These are phyloP conservation scores for Taenaris catops DNA, from an alignment of 2,888 invertebrate genomes.

Conservation along the genomic window DNA sequence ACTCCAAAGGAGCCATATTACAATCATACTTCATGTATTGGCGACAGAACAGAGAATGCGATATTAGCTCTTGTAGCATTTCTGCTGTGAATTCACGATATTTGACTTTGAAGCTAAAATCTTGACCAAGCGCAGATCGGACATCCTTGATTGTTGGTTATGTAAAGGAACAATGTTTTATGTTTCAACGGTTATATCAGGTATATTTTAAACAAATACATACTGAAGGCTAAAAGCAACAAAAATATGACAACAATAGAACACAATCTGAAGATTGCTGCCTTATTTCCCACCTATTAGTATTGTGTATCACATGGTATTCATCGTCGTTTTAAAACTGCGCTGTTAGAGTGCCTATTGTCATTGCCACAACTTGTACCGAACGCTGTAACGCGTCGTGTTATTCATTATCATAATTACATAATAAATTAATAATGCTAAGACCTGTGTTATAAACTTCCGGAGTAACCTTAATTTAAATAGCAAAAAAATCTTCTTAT, in stretches of 20 bases:
- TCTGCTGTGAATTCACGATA: conserved; percentile 94
- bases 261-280: conserved; percentile 9
- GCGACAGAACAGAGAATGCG: conserved; percentile 93
- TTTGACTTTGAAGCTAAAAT: conserved; percentile 91
- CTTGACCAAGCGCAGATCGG: conserved; percentile 86
- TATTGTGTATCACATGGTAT: conserved; percentile 10
- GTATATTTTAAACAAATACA: not conserved
- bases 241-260: conserved; percentile 12
- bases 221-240: conserved; percentile 7
- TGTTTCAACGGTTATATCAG: not conserved
- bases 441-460: not conserved
- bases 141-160: conserved; percentile 80
- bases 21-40: conserved; percentile 95
- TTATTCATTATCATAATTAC: conserved; percentile 1
- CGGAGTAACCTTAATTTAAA: not conserved
- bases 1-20: conserved; percentile 90
- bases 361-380: conserved; percentile 1
- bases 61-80: conserved; percentile 94
- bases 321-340: conserved; percentile 1
- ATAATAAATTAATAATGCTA: too few relatives aligned
- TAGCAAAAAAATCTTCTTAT: too few relatives aligned
- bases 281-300: conserved; percentile 10
- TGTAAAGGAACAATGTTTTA: not conserved
- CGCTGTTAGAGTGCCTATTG: conserved; percentile 5
- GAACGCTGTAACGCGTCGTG: not conserved